These are phyloP conservation scores for Gallinago stenura DNA, from an alignment of 2,797 vertebrate species.

Conservation along the genomic window DNA sequence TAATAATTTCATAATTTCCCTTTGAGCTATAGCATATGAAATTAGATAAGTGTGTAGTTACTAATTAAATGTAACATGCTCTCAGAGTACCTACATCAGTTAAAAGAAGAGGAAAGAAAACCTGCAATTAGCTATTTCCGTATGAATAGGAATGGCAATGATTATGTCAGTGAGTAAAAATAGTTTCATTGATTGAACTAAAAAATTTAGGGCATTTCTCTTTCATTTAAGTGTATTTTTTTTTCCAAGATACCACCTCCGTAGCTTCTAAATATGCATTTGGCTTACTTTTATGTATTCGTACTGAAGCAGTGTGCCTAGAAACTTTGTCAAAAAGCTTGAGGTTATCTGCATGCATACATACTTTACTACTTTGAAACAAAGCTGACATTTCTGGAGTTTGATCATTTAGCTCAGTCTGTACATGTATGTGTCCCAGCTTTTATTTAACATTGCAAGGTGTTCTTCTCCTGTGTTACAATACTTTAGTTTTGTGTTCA, in stretches of 20 bases:
- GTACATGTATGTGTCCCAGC: neutral
- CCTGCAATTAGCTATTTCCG: neutral
- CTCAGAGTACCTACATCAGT: neutral
- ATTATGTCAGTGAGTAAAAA: neutral
- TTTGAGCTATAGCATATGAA: neutral
- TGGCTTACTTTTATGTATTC: constrained; percentile 5
- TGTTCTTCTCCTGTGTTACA: neutral
- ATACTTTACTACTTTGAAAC: neutral
- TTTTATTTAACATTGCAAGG: neutral
- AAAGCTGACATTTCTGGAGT: constrained; percentile 24
- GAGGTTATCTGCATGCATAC: neutral
- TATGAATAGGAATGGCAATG: neutral
- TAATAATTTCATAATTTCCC: neutral
- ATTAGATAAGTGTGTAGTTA: neutral
- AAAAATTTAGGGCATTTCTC: neutral
- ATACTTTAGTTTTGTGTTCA: neutral
- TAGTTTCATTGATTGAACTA: neutral
- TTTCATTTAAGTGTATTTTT: neutral
- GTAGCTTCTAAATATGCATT: neutral
- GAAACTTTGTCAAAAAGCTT: constrained; percentile 19
- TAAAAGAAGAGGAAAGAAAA: neutral
- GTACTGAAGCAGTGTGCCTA: neutral
- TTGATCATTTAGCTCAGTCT: neutral
- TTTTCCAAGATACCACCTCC: neutral
- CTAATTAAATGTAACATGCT: neutral